Evolutionary conservation across 2,113 vertebrate genomes (phyloP), one percentile per base, ranked within the genome.

Genomic region (Ageneiosus marmoratus): DNA sequence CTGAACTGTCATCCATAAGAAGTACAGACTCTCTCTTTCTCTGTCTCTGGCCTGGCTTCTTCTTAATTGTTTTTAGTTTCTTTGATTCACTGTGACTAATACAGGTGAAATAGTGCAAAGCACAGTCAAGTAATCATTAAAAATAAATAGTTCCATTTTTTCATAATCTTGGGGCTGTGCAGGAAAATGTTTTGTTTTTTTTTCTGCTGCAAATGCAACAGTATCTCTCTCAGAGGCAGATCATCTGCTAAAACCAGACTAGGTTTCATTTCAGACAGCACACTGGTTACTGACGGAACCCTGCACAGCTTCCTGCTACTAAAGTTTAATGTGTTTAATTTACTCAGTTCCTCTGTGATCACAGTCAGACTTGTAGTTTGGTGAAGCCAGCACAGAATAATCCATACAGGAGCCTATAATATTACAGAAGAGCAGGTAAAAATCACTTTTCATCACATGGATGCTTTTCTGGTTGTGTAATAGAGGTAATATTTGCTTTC

Each of bases 281-380:
- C 37, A 20, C 48, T 11, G 15, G 18, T 8, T 18, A 22, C 11
- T 78, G 55, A 60, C 20, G 22, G 24, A 46, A 50, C 15, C 11
- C 73, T 27, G 56, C 65, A 55, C 20, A 29, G 1, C 83, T 87
- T 87, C 86, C 86, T 87, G 67, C 50, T 82, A n/a, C 32, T 63
- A 13, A 67, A 84, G 29, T 75, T 69, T 78, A 41, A 58, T 44
- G 44, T 82, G 83, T 67, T 69, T 79, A 69, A 82, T 79, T n/a
- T 72, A 46, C 67, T 76, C 83, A 87, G 83, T 87, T 84, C 86
- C 83, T 87, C 75, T 87, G 27, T 69, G 67, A 76, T 84, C 63
- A 34, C 73, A 34, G 53, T 63, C 34, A 72, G 53, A 11, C 37
- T 2, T 50, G 22, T 18, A 67, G 62, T 37, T 62, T 3, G 80